phyloP scores from a whole-genome alignment of 2,113 vertebrate genomes.

The Trachemys scripta region DNA sequence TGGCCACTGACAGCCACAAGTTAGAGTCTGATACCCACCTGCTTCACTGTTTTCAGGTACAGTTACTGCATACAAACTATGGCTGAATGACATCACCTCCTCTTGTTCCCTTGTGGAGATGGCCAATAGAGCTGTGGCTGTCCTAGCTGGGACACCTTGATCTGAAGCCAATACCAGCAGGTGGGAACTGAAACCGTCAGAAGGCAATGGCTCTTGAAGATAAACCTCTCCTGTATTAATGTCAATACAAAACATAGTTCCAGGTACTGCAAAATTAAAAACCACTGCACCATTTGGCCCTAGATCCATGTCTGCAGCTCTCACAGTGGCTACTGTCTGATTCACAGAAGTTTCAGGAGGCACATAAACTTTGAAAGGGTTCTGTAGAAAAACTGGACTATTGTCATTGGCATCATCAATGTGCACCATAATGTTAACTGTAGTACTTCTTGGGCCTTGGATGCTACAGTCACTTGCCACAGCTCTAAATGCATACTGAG shows the following conservation, averaged over 20 bases:
- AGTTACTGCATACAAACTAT: constrained; percentile 79
- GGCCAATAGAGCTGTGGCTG: constrained; percentile 84
- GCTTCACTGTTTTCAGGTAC: constrained; percentile 87
- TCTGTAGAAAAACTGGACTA: constrained; percentile 82
- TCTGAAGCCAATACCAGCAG: constrained; percentile 85
- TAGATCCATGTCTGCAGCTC: constrained; percentile 84
- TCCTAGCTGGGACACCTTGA: constrained; percentile 81
- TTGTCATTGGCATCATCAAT: constrained; percentile 95
- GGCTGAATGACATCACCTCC: constrained; percentile 83
- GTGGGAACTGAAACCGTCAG: constrained; percentile 78
- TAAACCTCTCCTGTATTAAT: constrained; percentile 83
- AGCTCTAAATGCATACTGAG: constrained; percentile 82
- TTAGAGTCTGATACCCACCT: constrained; percentile 77
- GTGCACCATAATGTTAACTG: constrained; percentile 77
- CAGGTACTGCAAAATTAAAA: constrained; percentile 77
- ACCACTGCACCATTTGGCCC: constrained; percentile 86
- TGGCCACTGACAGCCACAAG: not conserved
- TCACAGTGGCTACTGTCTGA: constrained; percentile 77
- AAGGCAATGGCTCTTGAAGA: constrained; percentile 75
- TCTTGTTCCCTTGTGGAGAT: constrained; percentile 84
- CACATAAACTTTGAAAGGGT: constrained; percentile 81
- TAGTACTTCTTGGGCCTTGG: constrained; percentile 81
- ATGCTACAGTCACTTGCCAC: constrained; percentile 85
- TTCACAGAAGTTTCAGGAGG: constrained; percentile 73
- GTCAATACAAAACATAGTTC: constrained; percentile 84